These are phyloP conservation scores for Pogonocherus hispidulus DNA, from an alignment of 2,888 invertebrate genomes.

Conservation along the genomic window DNA sequence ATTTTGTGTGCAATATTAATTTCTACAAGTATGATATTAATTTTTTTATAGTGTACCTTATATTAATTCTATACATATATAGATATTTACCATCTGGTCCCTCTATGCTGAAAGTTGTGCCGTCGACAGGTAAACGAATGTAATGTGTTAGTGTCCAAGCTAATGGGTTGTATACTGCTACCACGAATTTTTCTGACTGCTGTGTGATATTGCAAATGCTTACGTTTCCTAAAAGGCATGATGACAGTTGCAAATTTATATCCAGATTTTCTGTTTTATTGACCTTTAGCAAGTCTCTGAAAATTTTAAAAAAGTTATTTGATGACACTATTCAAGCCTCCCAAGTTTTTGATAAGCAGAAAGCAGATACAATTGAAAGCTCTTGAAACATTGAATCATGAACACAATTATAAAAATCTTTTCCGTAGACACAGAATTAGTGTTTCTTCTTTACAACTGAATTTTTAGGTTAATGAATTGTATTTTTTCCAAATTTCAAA, in stretches of 20 bases:
- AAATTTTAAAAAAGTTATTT: not conserved
- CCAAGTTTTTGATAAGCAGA: not conserved
- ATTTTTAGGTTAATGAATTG: too few relatives aligned
- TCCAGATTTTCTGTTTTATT: slow-evolving; percentile 7
- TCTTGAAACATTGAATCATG: too few relatives aligned
- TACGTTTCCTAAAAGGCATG: slow-evolving; percentile 80
- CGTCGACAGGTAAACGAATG: slow-evolving; percentile 75
- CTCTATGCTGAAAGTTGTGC: slow-evolving; percentile 72
- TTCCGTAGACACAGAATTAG: too few relatives aligned
- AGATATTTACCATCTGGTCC: slow-evolving; percentile 72
- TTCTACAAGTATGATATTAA: too few relatives aligned
- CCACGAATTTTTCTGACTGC: slow-evolving; percentile 72
- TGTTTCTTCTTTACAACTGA: too few relatives aligned
- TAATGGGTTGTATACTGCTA: slow-evolving; percentile 83
- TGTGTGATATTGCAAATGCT: slow-evolving; percentile 80
- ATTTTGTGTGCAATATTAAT: too few relatives aligned
- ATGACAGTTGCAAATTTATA: slow-evolving; percentile 60
- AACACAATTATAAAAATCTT: too few relatives aligned
- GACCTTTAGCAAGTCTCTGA: not conserved
- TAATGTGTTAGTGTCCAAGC: slow-evolving; percentile 74
- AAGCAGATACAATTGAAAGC: too few relatives aligned
- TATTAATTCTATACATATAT: too few relatives aligned
- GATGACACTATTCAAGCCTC: too few relatives aligned
- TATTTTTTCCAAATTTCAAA: too few relatives aligned
- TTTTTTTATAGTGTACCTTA: too few relatives aligned